A percentile compares a stretch with the other conserved stretches of the same genome.
Evolutionary conservation across 2,797 vertebrate species (phyloP).

Genomic region (Phaenicophaeus curvirostris): DNA sequence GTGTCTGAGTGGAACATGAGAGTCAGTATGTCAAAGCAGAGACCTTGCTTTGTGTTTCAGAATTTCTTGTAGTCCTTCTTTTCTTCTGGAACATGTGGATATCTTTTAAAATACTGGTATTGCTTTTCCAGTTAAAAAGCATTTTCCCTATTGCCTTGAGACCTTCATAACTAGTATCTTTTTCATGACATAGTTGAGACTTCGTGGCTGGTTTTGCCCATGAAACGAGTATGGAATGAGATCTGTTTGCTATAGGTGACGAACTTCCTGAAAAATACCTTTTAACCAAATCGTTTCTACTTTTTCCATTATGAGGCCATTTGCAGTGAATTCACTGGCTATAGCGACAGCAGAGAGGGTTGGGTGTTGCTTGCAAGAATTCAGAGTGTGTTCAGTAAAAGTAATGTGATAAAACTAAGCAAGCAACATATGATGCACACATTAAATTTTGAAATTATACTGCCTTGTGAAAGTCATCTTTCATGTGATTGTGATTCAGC

Average conservation of each 20-base stretch:
- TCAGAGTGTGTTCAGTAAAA: background rate
- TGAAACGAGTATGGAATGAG: background rate
- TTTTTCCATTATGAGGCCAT: background rate
- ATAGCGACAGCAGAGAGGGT: background rate
- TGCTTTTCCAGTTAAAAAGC: background rate
- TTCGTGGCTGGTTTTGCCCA: background rate
- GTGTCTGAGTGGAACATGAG: background rate
- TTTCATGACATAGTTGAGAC: background rate
- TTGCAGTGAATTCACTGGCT: background rate
- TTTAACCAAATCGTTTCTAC: background rate
- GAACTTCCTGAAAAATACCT: background rate
- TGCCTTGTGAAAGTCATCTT: conserved; percentile 49
- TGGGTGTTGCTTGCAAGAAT: background rate
- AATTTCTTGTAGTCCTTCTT: background rate
- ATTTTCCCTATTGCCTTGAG: background rate
- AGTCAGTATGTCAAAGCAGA: background rate
- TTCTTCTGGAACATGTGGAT: background rate
- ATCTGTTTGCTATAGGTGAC: background rate
- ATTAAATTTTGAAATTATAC: conserved; percentile 22
- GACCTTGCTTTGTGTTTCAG: background rate
- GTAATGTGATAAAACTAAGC: conserved; percentile 4
- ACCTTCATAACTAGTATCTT: background rate
- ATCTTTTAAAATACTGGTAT: background rate
- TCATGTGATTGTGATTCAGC: conserved; percentile 47
- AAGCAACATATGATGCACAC: background rate